Base-by-base conservation (phyloP, 2,888 invertebrate species). In the Halocaridina rubra region DNA sequence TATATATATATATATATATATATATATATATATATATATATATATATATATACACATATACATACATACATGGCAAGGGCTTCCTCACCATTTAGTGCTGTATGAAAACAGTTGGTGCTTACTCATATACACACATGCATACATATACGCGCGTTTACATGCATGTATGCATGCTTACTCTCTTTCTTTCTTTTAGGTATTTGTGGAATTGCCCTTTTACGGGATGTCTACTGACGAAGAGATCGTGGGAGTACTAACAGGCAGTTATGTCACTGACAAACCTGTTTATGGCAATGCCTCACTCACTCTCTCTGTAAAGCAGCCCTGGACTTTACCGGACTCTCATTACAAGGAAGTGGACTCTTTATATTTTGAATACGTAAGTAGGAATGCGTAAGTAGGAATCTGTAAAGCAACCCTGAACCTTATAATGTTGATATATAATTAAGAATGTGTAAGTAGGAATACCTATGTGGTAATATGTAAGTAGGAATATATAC, bases 281-380 rank as follows among this genome's bases (percentile, higher is more conserved):
- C 72, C 82, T 5, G 46, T 82, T 19, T 82, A 57, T 8, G 82
- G 82, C 3, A 82, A 82, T 29, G 82, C 78, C 22, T 33, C 77
- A 19, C 13, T 82, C 4, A 61, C 78, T 5, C 33, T 82, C 10
- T 82, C 71, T 27, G 82, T 77, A 5, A 82, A 82, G 64, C 78
- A 78, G 46, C 78, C 82, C 7, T 82, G 82, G 82, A 71, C 61
- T 8, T 27, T 24, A 3, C 82, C 82, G 8, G 82, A 82, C 61
- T 29, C 59, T 0, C 59, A 82, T n/a, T 78, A 78, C 78, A 71
- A 72, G 46, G 19, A 10, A 0, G 82, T 82, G 4, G 22, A 57
- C 0, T 71, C 77, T 2, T 2, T 33, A 8, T 59, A 27, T 19
- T 78, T 72, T n/a, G 46, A 59, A 3, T 78, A 82, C 30, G 82